A percentile compares a stretch with the other conserved stretches of the same genome.
Evolutionary conservation across 2,888 invertebrate species (phyloP).

Genomic region (Calameuta idolon): DNA sequence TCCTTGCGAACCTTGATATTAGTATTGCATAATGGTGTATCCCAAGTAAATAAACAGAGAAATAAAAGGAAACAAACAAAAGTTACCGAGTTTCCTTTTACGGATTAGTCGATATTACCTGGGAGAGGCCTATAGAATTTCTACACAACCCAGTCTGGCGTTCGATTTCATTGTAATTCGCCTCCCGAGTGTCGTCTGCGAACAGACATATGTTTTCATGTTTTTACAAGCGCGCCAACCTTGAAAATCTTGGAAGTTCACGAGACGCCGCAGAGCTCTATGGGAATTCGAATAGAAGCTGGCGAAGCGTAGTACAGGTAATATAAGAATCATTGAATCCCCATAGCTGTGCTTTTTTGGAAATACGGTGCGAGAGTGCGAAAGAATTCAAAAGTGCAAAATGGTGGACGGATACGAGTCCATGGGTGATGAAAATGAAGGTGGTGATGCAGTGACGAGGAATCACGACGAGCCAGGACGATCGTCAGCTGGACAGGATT

Average conservation of each 20-base stretch:
- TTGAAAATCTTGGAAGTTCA: neutral
- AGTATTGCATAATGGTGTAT: neutral
- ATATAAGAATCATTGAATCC: neutral
- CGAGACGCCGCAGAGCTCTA: neutral
- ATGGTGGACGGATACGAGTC: constrained; percentile 56
- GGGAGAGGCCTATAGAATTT: neutral
- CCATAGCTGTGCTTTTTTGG: neutral
- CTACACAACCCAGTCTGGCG: neutral
- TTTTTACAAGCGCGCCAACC: neutral
- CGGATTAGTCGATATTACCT: neutral
- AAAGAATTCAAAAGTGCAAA: constrained; percentile 16
- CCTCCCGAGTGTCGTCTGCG: neutral
- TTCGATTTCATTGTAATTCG: neutral
- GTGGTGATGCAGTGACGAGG: neutral
- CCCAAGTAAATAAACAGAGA: neutral
- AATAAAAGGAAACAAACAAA: neutral
- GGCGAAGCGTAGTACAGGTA: neutral
- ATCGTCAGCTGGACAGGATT: constrained; percentile 29
- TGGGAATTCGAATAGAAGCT: neutral
- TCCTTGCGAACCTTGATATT: neutral
- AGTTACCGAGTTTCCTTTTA: neutral
- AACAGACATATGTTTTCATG: neutral
- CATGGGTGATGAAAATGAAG: constrained; percentile 39
- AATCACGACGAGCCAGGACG: constrained; percentile 19
- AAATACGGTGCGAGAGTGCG: neutral